Evolutionary conservation across 2,888 invertebrate species (phyloP).

Genomic region (Drosophila acutilabella): DNA sequence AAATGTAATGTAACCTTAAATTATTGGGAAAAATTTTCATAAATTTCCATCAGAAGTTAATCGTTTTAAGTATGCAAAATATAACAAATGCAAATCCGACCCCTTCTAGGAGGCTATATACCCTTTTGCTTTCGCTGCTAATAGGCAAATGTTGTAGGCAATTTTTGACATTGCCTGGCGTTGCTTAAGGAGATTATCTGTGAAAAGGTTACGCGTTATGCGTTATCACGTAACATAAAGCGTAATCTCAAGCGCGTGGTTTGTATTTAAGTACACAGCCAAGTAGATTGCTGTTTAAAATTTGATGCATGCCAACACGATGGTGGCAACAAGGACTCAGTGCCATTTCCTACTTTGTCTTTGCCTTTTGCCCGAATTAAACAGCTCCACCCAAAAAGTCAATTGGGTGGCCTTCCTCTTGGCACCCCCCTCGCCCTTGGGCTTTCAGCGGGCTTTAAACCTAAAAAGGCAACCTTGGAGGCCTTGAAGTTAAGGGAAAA

Average conservation of each 20-base stretch:
- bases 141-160: conserved; percentile 52
- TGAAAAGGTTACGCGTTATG: conserved; percentile 80
- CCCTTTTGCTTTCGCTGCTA: conserved; percentile 29
- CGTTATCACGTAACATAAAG: conserved; percentile 82
- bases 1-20: neutral
- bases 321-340: neutral
- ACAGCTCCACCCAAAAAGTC: conserved; percentile 50
- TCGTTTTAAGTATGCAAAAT: neutral
- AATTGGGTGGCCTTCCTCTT: conserved; percentile 27
- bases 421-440: neutral
- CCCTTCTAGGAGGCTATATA: conserved; percentile 5
- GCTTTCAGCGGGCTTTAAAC: conserved; percentile 40
- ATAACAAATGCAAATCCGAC: neutral
- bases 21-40: neutral
- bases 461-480: conserved; percentile 56
- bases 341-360: conserved; percentile 28
- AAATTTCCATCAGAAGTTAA: conserved; percentile 4
- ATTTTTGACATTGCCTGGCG: conserved; percentile 55
- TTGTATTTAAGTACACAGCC: conserved; percentile 72
- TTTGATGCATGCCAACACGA: conserved; percentile 67
- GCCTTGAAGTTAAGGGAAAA: conserved; percentile 43
- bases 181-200: conserved; percentile 79
- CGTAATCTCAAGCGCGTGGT: conserved; percentile 78
- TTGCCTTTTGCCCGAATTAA: conserved; percentile 67
- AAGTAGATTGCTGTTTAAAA: conserved; percentile 78